Evolutionary conservation across 2,888 invertebrate genomes (phyloP).

Genomic region (Andrena fulva): DNA sequence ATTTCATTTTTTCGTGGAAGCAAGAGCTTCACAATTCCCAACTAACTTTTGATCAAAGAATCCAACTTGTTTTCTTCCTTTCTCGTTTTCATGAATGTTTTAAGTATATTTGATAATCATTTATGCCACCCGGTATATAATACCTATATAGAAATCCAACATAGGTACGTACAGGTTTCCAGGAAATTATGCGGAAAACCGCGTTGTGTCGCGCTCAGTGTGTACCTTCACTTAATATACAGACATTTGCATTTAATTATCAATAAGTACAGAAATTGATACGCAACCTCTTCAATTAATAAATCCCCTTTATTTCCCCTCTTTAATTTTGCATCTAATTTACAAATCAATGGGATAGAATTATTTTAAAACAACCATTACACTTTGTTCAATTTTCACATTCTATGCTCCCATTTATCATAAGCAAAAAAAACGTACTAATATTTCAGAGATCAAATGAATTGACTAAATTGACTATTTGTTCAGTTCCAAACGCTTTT

Average conservation of each 20-base stretch:
- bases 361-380: too few relatives aligned
- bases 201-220: not conserved
- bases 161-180: slow-evolving; percentile 7
- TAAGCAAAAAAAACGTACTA: too few relatives aligned
- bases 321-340: too few relatives aligned
- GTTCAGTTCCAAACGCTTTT: too few relatives aligned
- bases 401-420: too few relatives aligned
- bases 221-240: not conserved
- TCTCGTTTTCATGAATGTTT: not conserved
- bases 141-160: slow-evolving; percentile 14
- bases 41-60: not conserved
- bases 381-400: too few relatives aligned
- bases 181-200: slow-evolving; percentile 28
- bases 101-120: not conserved
- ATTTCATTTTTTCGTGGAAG: not conserved
- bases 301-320: too few relatives aligned
- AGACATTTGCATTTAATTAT: not conserved
- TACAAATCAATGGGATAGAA: too few relatives aligned
- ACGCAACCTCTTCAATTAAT: too few relatives aligned
- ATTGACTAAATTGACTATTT: too few relatives aligned
- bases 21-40: not conserved
- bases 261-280: too few relatives aligned
- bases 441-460: too few relatives aligned
- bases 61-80: not conserved
- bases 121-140: slow-evolving; percentile 12